These are phyloP conservation scores for Perdix hodgsoniae DNA, from an alignment of 2,797 vertebrate species.

Conservation along the genomic window DNA sequence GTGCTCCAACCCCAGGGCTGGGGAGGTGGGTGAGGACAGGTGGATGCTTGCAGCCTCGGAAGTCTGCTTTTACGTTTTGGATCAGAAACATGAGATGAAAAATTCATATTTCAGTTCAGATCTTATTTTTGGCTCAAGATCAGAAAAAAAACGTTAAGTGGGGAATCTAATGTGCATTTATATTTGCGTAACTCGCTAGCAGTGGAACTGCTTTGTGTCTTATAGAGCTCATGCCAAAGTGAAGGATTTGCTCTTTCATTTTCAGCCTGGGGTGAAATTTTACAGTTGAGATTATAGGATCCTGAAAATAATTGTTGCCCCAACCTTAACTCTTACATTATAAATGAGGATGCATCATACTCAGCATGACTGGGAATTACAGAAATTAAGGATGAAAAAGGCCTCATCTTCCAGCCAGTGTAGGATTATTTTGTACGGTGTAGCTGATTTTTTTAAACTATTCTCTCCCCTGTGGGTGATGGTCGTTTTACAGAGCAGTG, in stretches of 20 bases:
- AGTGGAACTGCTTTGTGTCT: slow-evolving; percentile 65
- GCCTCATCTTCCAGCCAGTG: slow-evolving; percentile 54
- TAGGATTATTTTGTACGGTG: slow-evolving; percentile 46
- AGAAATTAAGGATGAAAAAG: slow-evolving; percentile 75
- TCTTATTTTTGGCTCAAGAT: slow-evolving; percentile 71
- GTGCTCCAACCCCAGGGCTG: slow-evolving; percentile 43
- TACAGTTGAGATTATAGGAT: slow-evolving; percentile 76
- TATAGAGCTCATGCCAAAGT: slow-evolving; percentile 71
- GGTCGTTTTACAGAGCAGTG: slow-evolving; percentile 6
- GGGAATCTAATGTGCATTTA: slow-evolving; percentile 74
- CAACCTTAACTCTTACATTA: slow-evolving; percentile 73
- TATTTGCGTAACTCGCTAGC: slow-evolving; percentile 68
- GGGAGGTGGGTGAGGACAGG: slow-evolving; percentile 24
- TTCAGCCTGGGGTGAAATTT: slow-evolving; percentile 77
- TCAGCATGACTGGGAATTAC: slow-evolving; percentile 71
- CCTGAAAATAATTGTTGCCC: slow-evolving; percentile 78
- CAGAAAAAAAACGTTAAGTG: slow-evolving; percentile 72
- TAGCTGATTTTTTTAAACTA: slow-evolving; percentile 37
- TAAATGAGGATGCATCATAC: slow-evolving; percentile 74
- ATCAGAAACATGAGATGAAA: slow-evolving; percentile 58
- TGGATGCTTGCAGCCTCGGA: slow-evolving; percentile 36
- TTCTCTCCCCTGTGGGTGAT: neutral
- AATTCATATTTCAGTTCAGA: slow-evolving; percentile 70
- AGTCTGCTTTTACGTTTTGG: slow-evolving; percentile 57
- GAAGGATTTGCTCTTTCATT: slow-evolving; percentile 78